Evolutionary conservation across 2,113 vertebrate species (phyloP).

Genomic region (Ictalurus punctatus): DNA sequence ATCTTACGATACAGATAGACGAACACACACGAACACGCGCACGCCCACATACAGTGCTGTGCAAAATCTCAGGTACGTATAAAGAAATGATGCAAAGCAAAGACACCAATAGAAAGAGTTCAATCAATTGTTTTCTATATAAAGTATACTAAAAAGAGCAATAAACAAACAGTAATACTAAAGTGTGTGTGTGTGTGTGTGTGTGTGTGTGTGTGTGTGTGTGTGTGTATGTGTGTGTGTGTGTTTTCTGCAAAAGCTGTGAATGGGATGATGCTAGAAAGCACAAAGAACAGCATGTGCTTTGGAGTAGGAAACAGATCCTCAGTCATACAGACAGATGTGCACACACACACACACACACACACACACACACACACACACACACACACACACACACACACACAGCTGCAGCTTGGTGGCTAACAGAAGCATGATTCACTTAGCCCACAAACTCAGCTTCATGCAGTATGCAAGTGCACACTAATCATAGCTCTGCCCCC

Average conservation of each 20-base stretch:
- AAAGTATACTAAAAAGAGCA: background rate
- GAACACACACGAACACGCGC: background rate
- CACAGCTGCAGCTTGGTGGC: slow-evolving; percentile 48
- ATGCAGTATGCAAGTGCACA: slow-evolving; percentile 18
- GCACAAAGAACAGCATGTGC: slow-evolving; percentile 63
- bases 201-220: background rate
- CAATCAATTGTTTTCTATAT: background rate
- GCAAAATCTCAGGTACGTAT: background rate
- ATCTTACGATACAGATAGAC: background rate
- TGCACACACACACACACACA: background rate
- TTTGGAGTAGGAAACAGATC: slow-evolving; percentile 55
- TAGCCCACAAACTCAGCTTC: slow-evolving; percentile 3
- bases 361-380: background rate
- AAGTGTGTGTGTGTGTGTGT: background rate
- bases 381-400: slow-evolving; percentile 35
- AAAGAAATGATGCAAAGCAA: background rate
- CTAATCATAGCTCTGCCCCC: background rate
- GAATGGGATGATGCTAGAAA: slow-evolving; percentile 60
- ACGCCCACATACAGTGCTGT: background rate
- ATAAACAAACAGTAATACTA: background rate
- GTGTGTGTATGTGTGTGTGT: slow-evolving; percentile 35
- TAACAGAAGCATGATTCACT: slow-evolving; percentile 40
- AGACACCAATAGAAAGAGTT: background rate
- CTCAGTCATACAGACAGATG: slow-evolving; percentile 8
- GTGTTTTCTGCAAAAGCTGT: slow-evolving; percentile 45